phyloP scores from a whole-genome alignment of 1,140 invertebrate species.

The Steinernema khuongi region DNA sequence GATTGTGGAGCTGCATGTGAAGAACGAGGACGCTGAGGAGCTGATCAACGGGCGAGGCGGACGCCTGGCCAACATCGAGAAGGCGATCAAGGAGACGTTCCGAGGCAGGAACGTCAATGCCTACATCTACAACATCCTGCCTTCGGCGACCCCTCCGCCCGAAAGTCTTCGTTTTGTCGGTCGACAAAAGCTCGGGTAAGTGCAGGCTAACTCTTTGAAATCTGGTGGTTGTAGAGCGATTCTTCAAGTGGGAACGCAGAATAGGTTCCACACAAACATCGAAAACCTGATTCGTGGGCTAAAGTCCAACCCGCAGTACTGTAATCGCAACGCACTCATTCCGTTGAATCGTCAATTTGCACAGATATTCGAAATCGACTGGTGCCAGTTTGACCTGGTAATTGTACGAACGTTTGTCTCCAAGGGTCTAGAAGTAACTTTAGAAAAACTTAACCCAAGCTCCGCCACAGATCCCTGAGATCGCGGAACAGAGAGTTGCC shows the following conservation, averaged over 20 bases:
- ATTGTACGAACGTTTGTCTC: slow-evolving; percentile 4
- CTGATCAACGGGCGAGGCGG: slow-evolving; percentile 35
- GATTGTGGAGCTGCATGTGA: slow-evolving; percentile 45
- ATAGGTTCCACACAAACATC: slow-evolving; percentile 52
- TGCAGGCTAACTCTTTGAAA: background rate
- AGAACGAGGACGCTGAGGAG: slow-evolving; percentile 53
- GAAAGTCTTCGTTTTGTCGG: slow-evolving; percentile 25
- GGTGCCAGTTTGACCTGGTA: slow-evolving; percentile 51
- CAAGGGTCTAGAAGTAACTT: slow-evolving; percentile 18
- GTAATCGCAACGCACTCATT: slow-evolving; percentile 38
- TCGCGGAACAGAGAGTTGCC: slow-evolving; percentile 7
- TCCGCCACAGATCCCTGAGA: slow-evolving; percentile 21
- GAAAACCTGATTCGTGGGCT: slow-evolving; percentile 38
- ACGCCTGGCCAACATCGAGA: slow-evolving; percentile 40
- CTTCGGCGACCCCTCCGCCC: slow-evolving; percentile 25
- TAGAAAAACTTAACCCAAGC: slow-evolving; percentile 49
- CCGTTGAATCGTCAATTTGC: slow-evolving; percentile 49
- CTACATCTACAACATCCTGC: slow-evolving; percentile 50
- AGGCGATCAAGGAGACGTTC: slow-evolving; percentile 49
- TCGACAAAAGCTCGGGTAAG: slow-evolving; percentile 20
- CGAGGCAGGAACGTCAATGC: slow-evolving; percentile 50
- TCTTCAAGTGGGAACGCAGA: slow-evolving; percentile 52
- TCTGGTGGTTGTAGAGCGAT: slow-evolving; percentile 36
- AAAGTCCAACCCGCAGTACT: slow-evolving; percentile 46
- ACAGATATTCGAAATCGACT: slow-evolving; percentile 43